Conservation (phyloP, 2,797 vertebrate genomes). For the Sphaeramia orbicularis region DNA sequence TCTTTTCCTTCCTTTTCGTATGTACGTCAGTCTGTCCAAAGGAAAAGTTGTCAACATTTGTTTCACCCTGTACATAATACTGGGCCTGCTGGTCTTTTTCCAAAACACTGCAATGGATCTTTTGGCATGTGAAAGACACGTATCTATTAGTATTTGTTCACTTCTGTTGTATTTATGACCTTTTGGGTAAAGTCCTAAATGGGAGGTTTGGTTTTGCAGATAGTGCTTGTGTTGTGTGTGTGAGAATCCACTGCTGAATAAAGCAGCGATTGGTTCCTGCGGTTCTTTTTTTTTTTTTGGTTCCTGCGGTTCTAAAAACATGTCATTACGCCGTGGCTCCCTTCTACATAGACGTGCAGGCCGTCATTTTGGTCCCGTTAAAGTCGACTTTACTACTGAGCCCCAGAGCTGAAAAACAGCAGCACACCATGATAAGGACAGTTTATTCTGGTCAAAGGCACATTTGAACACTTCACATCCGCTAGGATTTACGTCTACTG, state of each 20-base stretch:
- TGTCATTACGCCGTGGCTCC: slow-evolving; percentile 76
- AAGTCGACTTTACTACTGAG: slow-evolving; percentile 27
- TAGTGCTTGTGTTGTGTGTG: slow-evolving; percentile 47
- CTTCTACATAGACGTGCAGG: slow-evolving; percentile 68
- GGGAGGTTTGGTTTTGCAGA: too few relatives aligned
- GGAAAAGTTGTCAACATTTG: too few relatives aligned
- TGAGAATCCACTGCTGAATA: slow-evolving; percentile 70
- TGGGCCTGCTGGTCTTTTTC: too few relatives aligned
- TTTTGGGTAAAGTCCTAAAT: too few relatives aligned
- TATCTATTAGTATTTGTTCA: too few relatives aligned
- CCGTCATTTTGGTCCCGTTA: slow-evolving; percentile 63
- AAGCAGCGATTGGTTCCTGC: slow-evolving; percentile 68
- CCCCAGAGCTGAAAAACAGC: slow-evolving; percentile 60
- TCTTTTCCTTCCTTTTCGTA: too few relatives aligned
- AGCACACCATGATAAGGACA: slow-evolving; percentile 54
- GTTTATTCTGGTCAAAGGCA: slow-evolving; percentile 52
- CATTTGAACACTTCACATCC: slow-evolving; percentile 37
- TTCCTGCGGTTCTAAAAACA: slow-evolving; percentile 69
- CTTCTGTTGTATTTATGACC: too few relatives aligned
- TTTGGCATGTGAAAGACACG: too few relatives aligned
- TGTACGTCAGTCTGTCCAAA: too few relatives aligned
- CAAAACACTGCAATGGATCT: too few relatives aligned
- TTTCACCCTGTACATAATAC: too few relatives aligned
- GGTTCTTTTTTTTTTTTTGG: slow-evolving; percentile 73
- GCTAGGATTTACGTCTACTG: slow-evolving; percentile 30